Evolutionary conservation across 2,797 vertebrate genomes (phyloP).

Genomic region (Siniperca obscura): DNA sequence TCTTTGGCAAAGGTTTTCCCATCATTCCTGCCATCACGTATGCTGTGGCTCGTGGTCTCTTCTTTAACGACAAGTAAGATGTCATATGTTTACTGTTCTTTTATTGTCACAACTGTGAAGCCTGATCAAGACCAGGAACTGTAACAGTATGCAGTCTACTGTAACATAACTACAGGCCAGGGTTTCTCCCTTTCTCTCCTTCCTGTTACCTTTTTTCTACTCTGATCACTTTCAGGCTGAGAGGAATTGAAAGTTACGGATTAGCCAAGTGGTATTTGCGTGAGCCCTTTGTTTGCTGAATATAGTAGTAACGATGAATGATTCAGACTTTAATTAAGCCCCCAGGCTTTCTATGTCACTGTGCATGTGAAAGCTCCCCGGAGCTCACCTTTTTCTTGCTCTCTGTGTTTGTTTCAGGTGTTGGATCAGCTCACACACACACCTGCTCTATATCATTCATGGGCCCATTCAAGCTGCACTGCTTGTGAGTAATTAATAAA

Average conservation of each 20-base stretch:
- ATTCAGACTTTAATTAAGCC: slow-evolving; percentile 5
- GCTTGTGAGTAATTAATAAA: slow-evolving; percentile 76
- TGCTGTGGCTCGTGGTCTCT: slow-evolving; percentile 81
- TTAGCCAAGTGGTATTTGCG: slow-evolving; percentile 10
- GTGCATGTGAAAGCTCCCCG: not conserved
- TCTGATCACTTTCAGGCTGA: slow-evolving; percentile 2
- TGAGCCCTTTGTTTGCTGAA: slow-evolving; percentile 6
- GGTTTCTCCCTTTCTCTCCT: not conserved
- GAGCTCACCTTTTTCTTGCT: not conserved
- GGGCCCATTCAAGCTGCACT: slow-evolving; percentile 85
- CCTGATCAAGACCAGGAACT: not conserved
- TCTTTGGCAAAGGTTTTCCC: slow-evolving; percentile 81
- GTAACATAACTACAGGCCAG: not conserved
- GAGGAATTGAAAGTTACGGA: slow-evolving; percentile 23
- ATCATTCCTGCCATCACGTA: slow-evolving; percentile 82
- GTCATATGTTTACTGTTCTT: not conserved
- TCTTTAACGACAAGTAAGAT: slow-evolving; percentile 83
- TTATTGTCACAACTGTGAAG: not conserved
- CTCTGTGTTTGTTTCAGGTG: slow-evolving; percentile 76
- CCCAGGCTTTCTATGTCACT: not conserved
- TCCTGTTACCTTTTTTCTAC: not conserved
- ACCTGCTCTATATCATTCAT: slow-evolving; percentile 84
- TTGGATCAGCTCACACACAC: slow-evolving; percentile 81
- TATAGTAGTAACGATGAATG: not conserved
- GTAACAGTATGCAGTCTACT: not conserved